These are phyloP conservation scores for Pantala flavescens DNA, from an alignment of 1,140 invertebrate genomes.

Conservation along the genomic window DNA sequence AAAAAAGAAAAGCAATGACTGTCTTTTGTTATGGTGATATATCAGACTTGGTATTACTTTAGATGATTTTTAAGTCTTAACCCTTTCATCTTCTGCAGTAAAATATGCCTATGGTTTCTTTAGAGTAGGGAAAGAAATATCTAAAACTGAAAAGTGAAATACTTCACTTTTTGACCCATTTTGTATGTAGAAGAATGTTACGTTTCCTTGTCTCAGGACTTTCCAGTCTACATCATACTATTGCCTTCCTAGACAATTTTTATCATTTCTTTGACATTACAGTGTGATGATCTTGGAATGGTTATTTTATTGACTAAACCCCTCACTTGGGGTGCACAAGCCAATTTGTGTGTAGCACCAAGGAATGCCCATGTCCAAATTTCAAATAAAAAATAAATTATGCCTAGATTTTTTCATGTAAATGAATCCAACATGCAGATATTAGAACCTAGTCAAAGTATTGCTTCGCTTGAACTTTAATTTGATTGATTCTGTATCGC, in stretches of 20 bases:
- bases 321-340: conserved; percentile 3
- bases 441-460: conserved; percentile 2
- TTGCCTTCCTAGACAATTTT: background rate
- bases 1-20: background rate
- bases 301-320: conserved; percentile 12
- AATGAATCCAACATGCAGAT: background rate
- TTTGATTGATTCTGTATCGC: background rate
- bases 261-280: background rate
- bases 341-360: conserved; percentile 12
- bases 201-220: background rate
- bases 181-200: conserved; percentile 5
- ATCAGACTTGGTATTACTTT: background rate
- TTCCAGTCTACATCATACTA: background rate
- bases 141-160: background rate
- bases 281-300: conserved; percentile 4
- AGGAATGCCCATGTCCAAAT: conserved; percentile 16
- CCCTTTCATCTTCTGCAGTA: background rate
- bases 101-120: background rate
- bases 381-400: background rate
- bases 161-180: background rate
- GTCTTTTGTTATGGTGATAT: conserved; percentile 3
- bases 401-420: background rate
- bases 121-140: background rate
- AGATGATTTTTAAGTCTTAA: background rate
- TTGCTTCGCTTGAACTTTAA: background rate